These are phyloP conservation scores for Chydorus sphaericus DNA, from an alignment of 2,888 invertebrate species.

Conservation along the genomic window DNA sequence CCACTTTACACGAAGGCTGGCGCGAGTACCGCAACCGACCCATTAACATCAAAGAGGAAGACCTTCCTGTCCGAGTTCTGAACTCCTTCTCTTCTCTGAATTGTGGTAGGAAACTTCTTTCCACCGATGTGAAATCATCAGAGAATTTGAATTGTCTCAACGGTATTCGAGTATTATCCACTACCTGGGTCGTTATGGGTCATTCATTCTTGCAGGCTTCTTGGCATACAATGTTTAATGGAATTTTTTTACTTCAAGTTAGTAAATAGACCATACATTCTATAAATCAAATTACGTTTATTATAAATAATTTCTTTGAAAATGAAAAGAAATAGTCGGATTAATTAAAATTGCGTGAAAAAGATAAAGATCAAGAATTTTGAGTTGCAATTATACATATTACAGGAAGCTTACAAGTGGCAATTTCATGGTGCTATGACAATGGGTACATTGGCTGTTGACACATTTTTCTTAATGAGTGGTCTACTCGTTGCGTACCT, in stretches of 20 bases:
- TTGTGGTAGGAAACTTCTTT: background rate
- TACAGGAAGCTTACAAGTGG: background rate
- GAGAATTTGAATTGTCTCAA: background rate
- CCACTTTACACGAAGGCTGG: background rate
- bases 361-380: no score
- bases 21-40: background rate
- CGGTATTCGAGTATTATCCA: constrained; percentile 5
- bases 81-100: background rate
- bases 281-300: no score
- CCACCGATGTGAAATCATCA: background rate
- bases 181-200: constrained; percentile 1
- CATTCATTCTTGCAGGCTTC: background rate
- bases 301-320: no score
- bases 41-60: background rate
- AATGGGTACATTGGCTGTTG: constrained; percentile 73
- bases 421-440: constrained; percentile 52
- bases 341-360: no score
- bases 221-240: background rate
- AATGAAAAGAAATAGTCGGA: no score
- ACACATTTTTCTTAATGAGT: constrained; percentile 70
- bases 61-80: background rate
- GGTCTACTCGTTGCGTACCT: constrained; percentile 8
- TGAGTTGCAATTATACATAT: no score
- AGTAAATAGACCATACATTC: no score
- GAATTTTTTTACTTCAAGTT: background rate